These are phyloP conservation scores for cattle (Bos taurus) DNA, from an alignment of 2,113 vertebrate species.

Conservation along the genomic window DNA sequence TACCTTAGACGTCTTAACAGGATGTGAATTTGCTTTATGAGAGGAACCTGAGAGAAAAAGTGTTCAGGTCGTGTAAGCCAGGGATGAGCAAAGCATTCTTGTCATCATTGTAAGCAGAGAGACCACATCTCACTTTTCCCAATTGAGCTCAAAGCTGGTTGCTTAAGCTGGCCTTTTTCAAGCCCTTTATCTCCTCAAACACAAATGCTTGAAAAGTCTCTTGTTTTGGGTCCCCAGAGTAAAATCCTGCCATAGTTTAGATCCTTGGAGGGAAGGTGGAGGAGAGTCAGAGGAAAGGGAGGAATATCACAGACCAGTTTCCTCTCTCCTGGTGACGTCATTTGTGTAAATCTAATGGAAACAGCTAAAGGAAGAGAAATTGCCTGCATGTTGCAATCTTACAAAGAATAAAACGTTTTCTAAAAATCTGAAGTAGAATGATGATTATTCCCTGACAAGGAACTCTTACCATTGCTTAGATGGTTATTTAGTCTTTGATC, in stretches of 20 bases:
- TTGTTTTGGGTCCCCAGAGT: neutral
- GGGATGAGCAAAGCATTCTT: neutral
- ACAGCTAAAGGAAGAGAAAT: neutral
- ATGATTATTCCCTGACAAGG: neutral
- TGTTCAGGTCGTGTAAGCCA: neutral
- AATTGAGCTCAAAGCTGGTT: neutral
- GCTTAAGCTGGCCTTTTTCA: neutral
- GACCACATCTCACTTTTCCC: neutral
- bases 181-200: neutral
- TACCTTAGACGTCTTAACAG: neutral
- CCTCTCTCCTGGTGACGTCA: rapidly evolving
- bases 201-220: neutral
- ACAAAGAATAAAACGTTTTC: neutral
- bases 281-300: too few relatives aligned
- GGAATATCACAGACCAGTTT: neutral
- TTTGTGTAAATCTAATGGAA: neutral
- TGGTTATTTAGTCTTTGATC: neutral
- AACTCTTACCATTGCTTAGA: neutral
- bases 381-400: neutral
- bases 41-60: neutral
- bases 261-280: neutral
- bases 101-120: neutral
- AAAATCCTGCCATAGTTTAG: neutral
- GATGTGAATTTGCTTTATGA: neutral
- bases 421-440: neutral